Base-by-base conservation (phyloP, 2,888 invertebrate genomes). In the Mamestra brassicae region DNA sequence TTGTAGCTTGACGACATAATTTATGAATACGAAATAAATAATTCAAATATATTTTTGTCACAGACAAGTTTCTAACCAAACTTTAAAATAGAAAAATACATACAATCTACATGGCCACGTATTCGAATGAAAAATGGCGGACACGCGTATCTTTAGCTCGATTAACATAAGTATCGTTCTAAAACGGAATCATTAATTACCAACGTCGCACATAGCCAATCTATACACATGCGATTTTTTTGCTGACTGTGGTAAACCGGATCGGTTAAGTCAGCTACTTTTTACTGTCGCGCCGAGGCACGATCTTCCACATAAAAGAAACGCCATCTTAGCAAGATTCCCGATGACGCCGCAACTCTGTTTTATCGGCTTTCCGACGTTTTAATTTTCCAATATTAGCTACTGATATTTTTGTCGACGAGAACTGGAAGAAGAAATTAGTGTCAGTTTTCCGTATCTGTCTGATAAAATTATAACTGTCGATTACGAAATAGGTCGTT, bases 251-350 rank as follows among this genome's bases (percentile, higher is more conserved):
- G 89, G 78, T 81, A 85, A 86, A 85, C 85, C 82, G 85, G 84
- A 80, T 86, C 85, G 82, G 80, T 81, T 71, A 74, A 84, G 85
- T 90, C 90, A 89, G 90, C 90, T 82, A 85, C 82, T 90, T 89
- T 89, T 89, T 89, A 88, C 87, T 74, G 85, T 80, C 89, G 86
- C 85, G 78, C 73, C 76, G 84, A 83, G 84, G 75, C 87, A 88
- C 86, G 88, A 84, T 87, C 86, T 78, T 83, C 78, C 79, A 86
- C 86, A 89, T 89, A 89, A 90, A 90, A 88, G 90, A 87, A 89
- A 85, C 83, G 90, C 86, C 74, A 82, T 84, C 81, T 83, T 77
- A 78, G 90, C 86, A 74, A 75, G 72, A 88, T 85, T 89, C 81
- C 75, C 77, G 90, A 87, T 86, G 87, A 88, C 76, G 63, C 65